Evolutionary conservation across 53 echinoderm and acorn worm genomes (phyloP), one percentile per base, ranked within the genome.

Genomic region (Holothuria scabra): DNA sequence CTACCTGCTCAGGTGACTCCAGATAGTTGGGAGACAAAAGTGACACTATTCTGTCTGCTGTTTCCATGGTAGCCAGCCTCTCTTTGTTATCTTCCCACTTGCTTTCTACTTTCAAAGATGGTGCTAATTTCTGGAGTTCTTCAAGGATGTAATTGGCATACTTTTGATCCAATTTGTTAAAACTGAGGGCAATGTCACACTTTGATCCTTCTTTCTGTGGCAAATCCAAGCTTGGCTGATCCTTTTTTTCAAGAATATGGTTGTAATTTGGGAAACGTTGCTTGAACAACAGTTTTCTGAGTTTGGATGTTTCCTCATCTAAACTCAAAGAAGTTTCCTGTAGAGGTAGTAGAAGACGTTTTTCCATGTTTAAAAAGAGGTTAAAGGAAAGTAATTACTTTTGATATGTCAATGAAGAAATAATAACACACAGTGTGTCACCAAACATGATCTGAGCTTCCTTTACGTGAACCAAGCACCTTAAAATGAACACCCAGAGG

Each of bases 21-120:
- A 85, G 63, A 76, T 96, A 96, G 63, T 80, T 79, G 28, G 97
- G 97, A 9, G 97, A 94, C 61, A 96, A 81, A 46, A 96, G 84
- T 5, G 88, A 74, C 4, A 96, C 78, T 28, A 96, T 85, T 37
- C 74, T 62, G 23, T 87, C 82, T 16, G 93, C 90, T 21, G 66
- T 78, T n/a, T 96, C 96, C 62, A 96, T 85, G 32, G 84, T 31
- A 62, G 84, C 84, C 41, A 91, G 79, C 16, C 90, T 79, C 58
- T 80, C 86, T 56, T 91, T 89, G 46, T 91, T 91, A 18, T 90
- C 90, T 0, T 41, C 19, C 23, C 78, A 84, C 30, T 84, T 63
- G 2, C 16, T 66, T 46, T 87, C 84, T 46, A 93, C 65, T 41
- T 59, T 56, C 20, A 91, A 19, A n/a, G 80, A 41, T 12, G 91